Evolutionary conservation across 2,113 vertebrate genomes (phyloP).

Genomic region (Okapia johnstoni): DNA sequence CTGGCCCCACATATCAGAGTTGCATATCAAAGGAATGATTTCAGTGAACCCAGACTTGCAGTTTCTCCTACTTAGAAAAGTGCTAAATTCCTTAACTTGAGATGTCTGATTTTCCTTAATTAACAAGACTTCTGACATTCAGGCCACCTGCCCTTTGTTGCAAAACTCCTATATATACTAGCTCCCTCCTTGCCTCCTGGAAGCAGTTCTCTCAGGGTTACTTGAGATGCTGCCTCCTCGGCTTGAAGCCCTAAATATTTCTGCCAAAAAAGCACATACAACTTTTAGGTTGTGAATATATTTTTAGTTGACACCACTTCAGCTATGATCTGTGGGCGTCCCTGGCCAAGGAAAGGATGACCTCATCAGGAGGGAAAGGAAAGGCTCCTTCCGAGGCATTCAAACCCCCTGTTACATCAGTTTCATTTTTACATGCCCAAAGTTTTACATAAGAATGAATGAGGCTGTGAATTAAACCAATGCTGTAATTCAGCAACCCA

Average conservation of each 20-base stretch:
- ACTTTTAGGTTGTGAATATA: background rate
- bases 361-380: background rate
- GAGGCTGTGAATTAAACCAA: background rate
- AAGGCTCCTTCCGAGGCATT: background rate
- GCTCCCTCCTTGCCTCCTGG: background rate
- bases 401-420: background rate
- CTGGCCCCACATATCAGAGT: background rate
- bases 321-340: background rate
- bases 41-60: background rate
- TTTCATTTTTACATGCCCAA: background rate
- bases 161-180: background rate
- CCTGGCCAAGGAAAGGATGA: background rate
- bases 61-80: background rate
- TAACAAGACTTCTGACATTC: background rate
- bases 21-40: background rate
- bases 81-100: background rate
- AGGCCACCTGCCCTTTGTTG: background rate
- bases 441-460: background rate
- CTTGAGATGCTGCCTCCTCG: background rate
- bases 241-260: background rate
- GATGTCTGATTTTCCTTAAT: background rate
- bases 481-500: background rate
- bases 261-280: background rate
- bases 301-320: background rate
- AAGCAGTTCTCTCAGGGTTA: background rate